Percentiles rank a stretch among this genome's conserved stretches.
Conservation (phyloP, 2,888 invertebrate genomes). For the Acrobasis suavella region DNA sequence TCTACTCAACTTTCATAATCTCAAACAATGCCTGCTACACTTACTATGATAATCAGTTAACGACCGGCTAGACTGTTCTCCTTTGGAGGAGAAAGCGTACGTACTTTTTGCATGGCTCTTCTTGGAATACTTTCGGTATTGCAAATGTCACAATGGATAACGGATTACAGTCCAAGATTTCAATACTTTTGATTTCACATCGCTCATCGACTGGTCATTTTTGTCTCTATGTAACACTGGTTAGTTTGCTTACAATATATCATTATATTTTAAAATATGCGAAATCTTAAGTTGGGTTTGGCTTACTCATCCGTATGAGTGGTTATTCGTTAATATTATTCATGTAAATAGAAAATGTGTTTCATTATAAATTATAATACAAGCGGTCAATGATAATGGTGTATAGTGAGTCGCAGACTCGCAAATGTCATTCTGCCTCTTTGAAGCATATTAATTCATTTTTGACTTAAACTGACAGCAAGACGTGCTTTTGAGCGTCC, state of each 20-base stretch:
- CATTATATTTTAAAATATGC: not conserved
- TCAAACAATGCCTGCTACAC: slow-evolving; percentile 66
- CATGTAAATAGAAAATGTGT: slow-evolving; percentile 32
- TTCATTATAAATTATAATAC: slow-evolving; percentile 31
- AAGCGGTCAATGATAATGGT: slow-evolving; percentile 35
- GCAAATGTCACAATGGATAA: slow-evolving; percentile 76
- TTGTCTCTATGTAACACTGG: slow-evolving; percentile 28
- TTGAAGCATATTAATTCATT: slow-evolving; percentile 20
- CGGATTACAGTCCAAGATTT: slow-evolving; percentile 58
- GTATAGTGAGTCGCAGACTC: slow-evolving; percentile 7
- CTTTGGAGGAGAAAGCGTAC: slow-evolving; percentile 72
- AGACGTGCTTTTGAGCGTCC: slow-evolving; percentile 62
- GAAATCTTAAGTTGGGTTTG: not conserved
- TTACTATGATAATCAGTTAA: slow-evolving; percentile 76
- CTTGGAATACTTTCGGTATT: slow-evolving; percentile 72
- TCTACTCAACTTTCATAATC: slow-evolving; percentile 60
- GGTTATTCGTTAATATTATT: slow-evolving; percentile 24
- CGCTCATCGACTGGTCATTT: slow-evolving; percentile 41
- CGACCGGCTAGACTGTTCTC: slow-evolving; percentile 67
- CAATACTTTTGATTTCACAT: slow-evolving; percentile 63
- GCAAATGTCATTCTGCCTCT: slow-evolving; percentile 26
- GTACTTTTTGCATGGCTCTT: slow-evolving; percentile 61
- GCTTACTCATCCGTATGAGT: not conserved
- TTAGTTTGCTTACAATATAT: slow-evolving; percentile 7
- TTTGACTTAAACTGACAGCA: slow-evolving; percentile 35